These are phyloP conservation scores for Formica aserva DNA, from an alignment of 2,888 invertebrate genomes.

Conservation along the genomic window DNA sequence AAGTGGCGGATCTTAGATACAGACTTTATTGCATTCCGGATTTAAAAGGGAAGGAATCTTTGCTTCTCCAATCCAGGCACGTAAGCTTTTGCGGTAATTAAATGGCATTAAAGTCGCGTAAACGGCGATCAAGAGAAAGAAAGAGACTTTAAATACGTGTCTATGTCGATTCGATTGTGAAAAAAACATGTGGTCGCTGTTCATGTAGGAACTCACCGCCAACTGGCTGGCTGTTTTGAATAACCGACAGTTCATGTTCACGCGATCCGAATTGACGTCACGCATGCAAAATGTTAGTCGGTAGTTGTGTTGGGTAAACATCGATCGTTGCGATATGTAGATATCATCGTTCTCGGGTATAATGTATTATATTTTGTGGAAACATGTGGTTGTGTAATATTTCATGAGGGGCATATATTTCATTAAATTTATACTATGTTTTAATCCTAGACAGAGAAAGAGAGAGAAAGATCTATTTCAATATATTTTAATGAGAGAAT, in stretches of 20 bases:
- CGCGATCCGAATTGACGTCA: slow-evolving; percentile 28
- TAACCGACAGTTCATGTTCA: not conserved
- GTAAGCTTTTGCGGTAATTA: not conserved
- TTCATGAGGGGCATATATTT: not conserved
- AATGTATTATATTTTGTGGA: not conserved
- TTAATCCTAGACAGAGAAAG: not conserved
- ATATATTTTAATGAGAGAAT: not conserved
- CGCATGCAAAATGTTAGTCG: slow-evolving; percentile 2
- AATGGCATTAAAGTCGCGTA: not conserved
- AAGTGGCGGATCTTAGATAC: not conserved
- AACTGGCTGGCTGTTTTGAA: not conserved
- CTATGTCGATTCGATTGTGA: not conserved
- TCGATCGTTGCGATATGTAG: slow-evolving; percentile 3
- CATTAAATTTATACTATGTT: not conserved
- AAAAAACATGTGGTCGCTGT: not conserved
- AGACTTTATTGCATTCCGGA: not conserved
- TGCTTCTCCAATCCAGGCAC: not conserved
- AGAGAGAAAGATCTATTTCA: not conserved
- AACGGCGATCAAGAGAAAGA: not conserved
- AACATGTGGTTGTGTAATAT: not conserved
- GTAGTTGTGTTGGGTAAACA: slow-evolving; percentile 10
- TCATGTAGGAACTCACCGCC: not conserved
- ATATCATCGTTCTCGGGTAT: not conserved
- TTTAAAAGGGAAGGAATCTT: not conserved
- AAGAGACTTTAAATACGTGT: not conserved